Evolutionary conservation across 2,888 invertebrate species (phyloP), one percentile per base, ranked within the genome.

Genomic region (Drosophila histrio): DNA sequence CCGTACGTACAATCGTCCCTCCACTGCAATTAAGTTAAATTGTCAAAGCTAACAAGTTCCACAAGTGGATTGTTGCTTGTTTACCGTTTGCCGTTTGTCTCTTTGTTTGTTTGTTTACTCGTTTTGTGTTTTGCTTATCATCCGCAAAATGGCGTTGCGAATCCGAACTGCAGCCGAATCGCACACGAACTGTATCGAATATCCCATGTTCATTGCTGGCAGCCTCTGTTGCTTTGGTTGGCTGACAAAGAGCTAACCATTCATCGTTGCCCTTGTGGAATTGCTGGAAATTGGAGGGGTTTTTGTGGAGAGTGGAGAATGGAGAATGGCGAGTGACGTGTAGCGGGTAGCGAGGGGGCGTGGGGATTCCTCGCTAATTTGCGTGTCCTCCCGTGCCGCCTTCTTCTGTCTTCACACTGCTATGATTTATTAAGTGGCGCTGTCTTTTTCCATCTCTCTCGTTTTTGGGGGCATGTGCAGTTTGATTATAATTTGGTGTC

Each of bases 341-440:
- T 24, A 8, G n/a, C n/a, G 3, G 8, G 2, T 2, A 22, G 24
- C 32, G 2, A 6, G 17, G 17, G 17, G 28, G n/a, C 26, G 19
- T 17, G 24, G 34, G 57, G 21, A 41, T 21, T 24, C 17, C 53
- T 86, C 73, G 68, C 80, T 81, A 79, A 79, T 80, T 78, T 78
- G 74, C 49, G 11, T 30, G 7, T 13, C n/a, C 32, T 39, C 8
- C 34, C 17, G 41, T 7, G 22, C 32, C 11, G 3, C 17, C 52
- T 24, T 22, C 15, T n/a, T 38, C 44, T 8, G 46, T 11, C 53
- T 7, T 44, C 54, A 36, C 56, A 66, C 53, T 66, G 79, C 77
- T 68, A 88, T 88, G 85, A 88, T 85, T 85, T 88, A 87, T 87
- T 84, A 81, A 88, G 81, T 87, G 75, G 26, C 22, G 63, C 61